Percentiles rank a stretch among this genome's conserved stretches.
Evolutionary conservation across 1,140 invertebrate species (phyloP).

Genomic region (Euwallacea similis): DNA sequence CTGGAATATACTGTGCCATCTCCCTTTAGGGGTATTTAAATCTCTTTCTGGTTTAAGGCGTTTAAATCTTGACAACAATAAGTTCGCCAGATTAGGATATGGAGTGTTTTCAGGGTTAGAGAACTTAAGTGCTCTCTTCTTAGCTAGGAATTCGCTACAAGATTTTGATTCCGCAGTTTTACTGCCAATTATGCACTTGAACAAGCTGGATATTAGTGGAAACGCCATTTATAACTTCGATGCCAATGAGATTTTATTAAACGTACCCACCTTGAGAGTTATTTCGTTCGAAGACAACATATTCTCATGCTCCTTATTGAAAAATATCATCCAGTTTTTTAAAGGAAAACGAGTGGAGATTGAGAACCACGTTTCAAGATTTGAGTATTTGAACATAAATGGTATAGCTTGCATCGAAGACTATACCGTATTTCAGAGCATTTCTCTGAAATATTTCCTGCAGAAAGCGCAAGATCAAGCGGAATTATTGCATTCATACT

Average conservation of each 20-base stretch:
- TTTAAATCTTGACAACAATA: slow-evolving; percentile 47
- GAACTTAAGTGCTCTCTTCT: slow-evolving; percentile 42
- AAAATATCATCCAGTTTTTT: slow-evolving; percentile 44
- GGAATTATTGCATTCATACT: slow-evolving; percentile 11
- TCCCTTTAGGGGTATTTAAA: slow-evolving; percentile 48
- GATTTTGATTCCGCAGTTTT: slow-evolving; percentile 42
- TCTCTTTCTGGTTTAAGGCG: slow-evolving; percentile 37
- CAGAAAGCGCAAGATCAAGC: slow-evolving; percentile 20
- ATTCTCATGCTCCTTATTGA: slow-evolving; percentile 43
- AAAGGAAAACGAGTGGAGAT: slow-evolving; percentile 42
- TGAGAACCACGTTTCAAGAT: slow-evolving; percentile 35
- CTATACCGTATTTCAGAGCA: slow-evolving; percentile 19
- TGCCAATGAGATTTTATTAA: slow-evolving; percentile 36
- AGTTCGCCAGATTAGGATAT: slow-evolving; percentile 42
- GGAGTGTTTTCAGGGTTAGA: slow-evolving; percentile 48
- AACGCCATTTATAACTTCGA: slow-evolving; percentile 48
- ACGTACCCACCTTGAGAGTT: slow-evolving; percentile 40
- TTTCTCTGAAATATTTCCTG: slow-evolving; percentile 27
- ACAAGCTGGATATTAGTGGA: slow-evolving; percentile 44
- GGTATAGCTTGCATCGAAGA: slow-evolving; percentile 48
- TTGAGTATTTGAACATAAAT: slow-evolving; percentile 47
- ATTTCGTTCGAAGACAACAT: slow-evolving; percentile 46
- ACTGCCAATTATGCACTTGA: slow-evolving; percentile 40
- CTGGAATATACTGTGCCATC: slow-evolving; percentile 44
- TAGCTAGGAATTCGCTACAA: slow-evolving; percentile 45